These are phyloP conservation scores for Morpho achilles DNA, from an alignment of 2,888 invertebrate genomes.

Conservation along the genomic window DNA sequence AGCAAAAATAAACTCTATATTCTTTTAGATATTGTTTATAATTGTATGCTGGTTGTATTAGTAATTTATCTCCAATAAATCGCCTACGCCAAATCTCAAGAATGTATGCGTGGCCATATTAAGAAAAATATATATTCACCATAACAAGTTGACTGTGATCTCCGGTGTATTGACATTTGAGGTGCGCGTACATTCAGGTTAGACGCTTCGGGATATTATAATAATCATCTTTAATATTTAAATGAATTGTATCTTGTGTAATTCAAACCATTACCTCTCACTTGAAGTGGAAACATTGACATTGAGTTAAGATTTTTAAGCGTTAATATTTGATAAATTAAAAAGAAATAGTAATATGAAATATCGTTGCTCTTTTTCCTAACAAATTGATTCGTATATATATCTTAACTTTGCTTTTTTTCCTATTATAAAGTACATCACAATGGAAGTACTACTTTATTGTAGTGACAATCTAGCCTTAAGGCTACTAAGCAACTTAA, in stretches of 20 bases:
- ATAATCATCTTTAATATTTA: no score
- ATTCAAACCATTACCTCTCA: no score
- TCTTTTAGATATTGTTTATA: not conserved
- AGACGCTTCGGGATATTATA: not conserved
- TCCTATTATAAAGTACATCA: no score
- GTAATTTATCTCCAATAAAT: slow-evolving; percentile 3
- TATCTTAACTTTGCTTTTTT: no score
- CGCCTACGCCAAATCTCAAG: slow-evolving; percentile 14
- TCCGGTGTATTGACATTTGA: slow-evolving; percentile 6
- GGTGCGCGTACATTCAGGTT: not conserved
- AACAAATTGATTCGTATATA: no score
- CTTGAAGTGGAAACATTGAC: no score
- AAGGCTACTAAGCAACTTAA: no score
- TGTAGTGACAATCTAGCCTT: no score
- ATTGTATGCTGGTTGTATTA: slow-evolving; percentile 2
- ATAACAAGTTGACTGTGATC: slow-evolving; percentile 12
- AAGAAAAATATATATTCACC: slow-evolving; percentile 7
- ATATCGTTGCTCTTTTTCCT: no score
- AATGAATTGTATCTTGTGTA: no score
- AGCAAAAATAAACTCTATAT: slow-evolving; percentile 4
- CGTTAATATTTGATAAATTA: not conserved
- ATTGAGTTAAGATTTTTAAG: no score
- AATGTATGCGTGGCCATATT: slow-evolving; percentile 9
- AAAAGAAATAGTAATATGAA: not conserved
- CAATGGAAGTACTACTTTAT: no score